Conservation (phyloP, 2,113 vertebrate genomes). For the Phoxinus phoxinus region DNA sequence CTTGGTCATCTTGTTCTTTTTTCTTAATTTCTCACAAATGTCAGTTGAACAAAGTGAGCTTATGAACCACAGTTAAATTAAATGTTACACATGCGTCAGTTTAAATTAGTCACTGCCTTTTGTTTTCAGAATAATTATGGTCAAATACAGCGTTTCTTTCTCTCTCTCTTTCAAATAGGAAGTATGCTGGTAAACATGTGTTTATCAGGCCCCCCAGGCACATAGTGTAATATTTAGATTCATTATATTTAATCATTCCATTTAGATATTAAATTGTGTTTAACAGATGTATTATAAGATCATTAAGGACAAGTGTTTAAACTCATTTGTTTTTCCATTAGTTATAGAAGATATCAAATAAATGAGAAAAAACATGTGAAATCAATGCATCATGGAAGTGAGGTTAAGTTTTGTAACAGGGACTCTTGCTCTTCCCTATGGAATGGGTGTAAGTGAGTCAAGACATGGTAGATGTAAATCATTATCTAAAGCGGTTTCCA, state of each 20-base stretch:
- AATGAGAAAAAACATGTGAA: not conserved
- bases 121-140: not conserved
- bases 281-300: not conserved
- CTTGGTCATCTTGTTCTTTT: not conserved
- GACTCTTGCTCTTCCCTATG: not conserved
- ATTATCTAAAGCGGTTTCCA: not conserved
- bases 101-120: slow-evolving; percentile 12
- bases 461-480: not conserved
- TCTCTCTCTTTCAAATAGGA: not conserved
- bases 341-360: not conserved
- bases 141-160: not conserved
- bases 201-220: slow-evolving; percentile 20
- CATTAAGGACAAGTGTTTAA: not conserved
- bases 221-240: not conserved
- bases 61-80: not conserved
- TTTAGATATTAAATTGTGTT: not conserved
- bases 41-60: not conserved
- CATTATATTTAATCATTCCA: too few species aligned
- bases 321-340: not conserved
- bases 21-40: not conserved
- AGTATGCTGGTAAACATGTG: not conserved
- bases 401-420: not conserved
- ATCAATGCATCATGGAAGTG: not conserved
- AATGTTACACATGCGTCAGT: slow-evolving; percentile 3
- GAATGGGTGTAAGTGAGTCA: not conserved